phyloP scores from a whole-genome alignment of 2,797 vertebrate genomes.

The Sciurus vulgaris region DNA sequence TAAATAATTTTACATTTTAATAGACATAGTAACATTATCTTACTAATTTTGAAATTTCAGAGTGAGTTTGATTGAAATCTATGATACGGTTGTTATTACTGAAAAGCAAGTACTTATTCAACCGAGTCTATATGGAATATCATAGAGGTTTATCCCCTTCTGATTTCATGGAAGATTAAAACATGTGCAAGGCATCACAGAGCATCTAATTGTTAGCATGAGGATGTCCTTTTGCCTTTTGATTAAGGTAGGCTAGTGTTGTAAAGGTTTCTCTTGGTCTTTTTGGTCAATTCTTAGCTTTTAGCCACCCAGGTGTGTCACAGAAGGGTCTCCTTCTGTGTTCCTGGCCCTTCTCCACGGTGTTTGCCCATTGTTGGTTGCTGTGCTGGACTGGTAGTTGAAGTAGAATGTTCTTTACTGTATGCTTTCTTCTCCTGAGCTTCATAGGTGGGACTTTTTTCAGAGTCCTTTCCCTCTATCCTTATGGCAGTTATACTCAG shows the following conservation, averaged over 20 bases:
- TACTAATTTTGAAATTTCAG: conserved; percentile 28
- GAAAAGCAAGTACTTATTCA: neutral
- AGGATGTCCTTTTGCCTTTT: neutral
- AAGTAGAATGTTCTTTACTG: neutral
- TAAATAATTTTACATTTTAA: conserved; percentile 1
- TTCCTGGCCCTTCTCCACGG: neutral
- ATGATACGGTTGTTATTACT: neutral
- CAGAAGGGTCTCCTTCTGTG: neutral
- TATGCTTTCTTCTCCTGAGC: neutral
- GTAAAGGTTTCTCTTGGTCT: neutral
- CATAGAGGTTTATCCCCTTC: neutral
- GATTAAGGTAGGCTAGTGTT: neutral
- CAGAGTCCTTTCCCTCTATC: neutral
- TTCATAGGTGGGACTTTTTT: neutral
- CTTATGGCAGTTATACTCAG: neutral
- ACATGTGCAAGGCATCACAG: too few species aligned
- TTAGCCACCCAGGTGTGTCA: neutral
- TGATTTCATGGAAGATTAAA: neutral
- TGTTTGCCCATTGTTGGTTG: neutral
- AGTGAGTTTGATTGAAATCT: neutral
- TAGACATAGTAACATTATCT: neutral
- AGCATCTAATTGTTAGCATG: too few species aligned
- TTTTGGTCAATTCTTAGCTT: neutral
- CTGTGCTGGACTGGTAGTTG: neutral
- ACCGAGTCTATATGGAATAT: neutral